Base-by-base conservation (phyloP, 2,888 invertebrate species). In the Tolmerus cingulatus region DNA sequence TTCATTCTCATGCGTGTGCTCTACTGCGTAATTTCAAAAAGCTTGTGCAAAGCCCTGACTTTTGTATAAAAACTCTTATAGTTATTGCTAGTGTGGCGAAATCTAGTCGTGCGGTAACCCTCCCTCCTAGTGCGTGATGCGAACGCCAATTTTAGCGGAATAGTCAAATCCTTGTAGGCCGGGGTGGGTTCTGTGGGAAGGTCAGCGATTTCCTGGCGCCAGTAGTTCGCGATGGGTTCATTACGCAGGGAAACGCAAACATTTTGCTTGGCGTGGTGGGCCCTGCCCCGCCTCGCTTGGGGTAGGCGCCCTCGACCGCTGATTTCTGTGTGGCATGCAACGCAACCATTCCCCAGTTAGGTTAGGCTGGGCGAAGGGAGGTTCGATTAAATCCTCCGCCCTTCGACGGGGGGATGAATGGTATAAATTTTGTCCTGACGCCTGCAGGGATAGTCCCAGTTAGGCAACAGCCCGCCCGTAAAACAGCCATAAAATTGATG, bases 261-360 rank as follows among this genome's bases (percentile, higher is more conserved):
- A 85, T 74, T 74, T 74, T 27, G 40, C 43, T 34, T 43, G 43
- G 27, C 27, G 23, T n/a, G n/a, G 74, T 12, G 74, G 74, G 66
- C 43, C 74, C 14, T 12, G 57, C 66, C 51, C 57, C 37, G 66
- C 66, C 66, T 85, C 37, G 66, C 66, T 84, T 85, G 85, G 66
- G 85, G 85, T 85, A 85, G 85, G 85, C 40, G 85, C 74, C 46
- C 85, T 43, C 74, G 46, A 19, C 43, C 74, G 85, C 85, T 85
- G 85, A 85, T 85, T 85, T 85, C 43, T 74, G 40, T 85, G 19
- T 85, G 74, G 43, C 85, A 85, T 85, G 85, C 85, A 85, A 85
- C 43, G 46, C 57, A 85, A 85, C 85, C 85, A 74, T 85, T 85
- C 74, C 46, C 14, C 3, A 19, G 37, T 82, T 82, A 66, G 34